Conservation (phyloP, 2,888 invertebrate genomes). For the Ochropleura plecta region DNA sequence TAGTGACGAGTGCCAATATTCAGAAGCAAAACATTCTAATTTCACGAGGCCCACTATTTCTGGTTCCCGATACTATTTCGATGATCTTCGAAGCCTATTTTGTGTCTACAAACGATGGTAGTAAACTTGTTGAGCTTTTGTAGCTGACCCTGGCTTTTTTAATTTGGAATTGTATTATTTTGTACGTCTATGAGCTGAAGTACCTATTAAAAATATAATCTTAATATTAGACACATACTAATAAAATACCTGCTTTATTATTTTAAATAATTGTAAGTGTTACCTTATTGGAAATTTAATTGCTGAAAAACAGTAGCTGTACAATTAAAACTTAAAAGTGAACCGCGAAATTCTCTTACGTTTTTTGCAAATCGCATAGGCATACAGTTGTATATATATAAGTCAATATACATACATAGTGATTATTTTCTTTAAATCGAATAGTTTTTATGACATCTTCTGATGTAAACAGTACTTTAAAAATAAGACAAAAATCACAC, state of each 20-base stretch:
- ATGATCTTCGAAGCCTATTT: constrained; percentile 38
- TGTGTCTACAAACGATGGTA: background rate
- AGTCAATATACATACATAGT: too few species aligned
- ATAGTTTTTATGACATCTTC: background rate
- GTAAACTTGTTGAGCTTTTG: constrained; percentile 37
- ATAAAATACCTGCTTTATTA: background rate
- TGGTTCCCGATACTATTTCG: constrained; percentile 4
- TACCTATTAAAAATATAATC: background rate
- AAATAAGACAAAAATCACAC: background rate
- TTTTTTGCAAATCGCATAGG: background rate
- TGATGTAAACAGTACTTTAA: background rate
- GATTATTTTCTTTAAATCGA: background rate
- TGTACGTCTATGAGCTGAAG: background rate
- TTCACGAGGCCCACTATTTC: constrained; percentile 29
- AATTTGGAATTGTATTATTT: background rate
- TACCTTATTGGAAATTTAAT: background rate
- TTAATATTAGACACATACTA: too few species aligned
- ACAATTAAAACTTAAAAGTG: background rate
- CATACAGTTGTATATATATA: background rate
- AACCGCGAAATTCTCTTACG: background rate
- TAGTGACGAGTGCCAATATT: background rate
- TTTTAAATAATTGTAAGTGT: background rate
- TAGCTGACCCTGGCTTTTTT: background rate
- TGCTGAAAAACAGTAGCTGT: background rate
- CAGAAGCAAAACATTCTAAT: constrained; percentile 10